These are phyloP conservation scores for Helicolenus hilgendorfi DNA, from an alignment of 2,797 vertebrate species.

Conservation along the genomic window DNA sequence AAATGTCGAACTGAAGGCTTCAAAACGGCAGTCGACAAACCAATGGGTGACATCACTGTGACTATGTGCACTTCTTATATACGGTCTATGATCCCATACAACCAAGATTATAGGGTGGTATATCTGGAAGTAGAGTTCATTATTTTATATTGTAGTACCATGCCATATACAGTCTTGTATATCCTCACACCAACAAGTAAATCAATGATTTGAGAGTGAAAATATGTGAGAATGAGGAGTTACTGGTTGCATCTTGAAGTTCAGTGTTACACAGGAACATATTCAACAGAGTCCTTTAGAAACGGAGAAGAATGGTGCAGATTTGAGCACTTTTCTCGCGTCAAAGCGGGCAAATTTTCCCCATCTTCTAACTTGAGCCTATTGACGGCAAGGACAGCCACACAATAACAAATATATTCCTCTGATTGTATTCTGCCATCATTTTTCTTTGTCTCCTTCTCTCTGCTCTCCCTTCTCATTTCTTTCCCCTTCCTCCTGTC, in stretches of 20 bases:
- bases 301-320: slow-evolving; percentile 17
- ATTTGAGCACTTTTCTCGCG: slow-evolving; percentile 45
- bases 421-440: slow-evolving; percentile 81
- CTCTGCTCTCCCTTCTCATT: slow-evolving; percentile 79
- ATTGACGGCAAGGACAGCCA: slow-evolving; percentile 72
- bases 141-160: not conserved
- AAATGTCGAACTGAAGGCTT: too few species aligned
- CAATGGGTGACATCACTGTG: too few species aligned
- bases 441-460: slow-evolving; percentile 84
- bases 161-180: not conserved
- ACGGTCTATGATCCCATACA: not conserved
- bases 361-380: slow-evolving; percentile 52
- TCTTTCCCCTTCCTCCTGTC: slow-evolving; percentile 80
- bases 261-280: not conserved
- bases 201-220: not conserved
- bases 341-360: slow-evolving; percentile 46
- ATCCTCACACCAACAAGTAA: not conserved
- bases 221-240: not conserved
- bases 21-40: too few species aligned
- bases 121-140: not conserved
- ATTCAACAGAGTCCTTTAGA: slow-evolving; percentile 17
- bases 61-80: accelerated
- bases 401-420: slow-evolving; percentile 88
- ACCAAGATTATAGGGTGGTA: not conserved
- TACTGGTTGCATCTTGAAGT: not conserved